Evolutionary conservation across 2,888 invertebrate species (phyloP), one percentile per base, ranked within the genome.

Genomic region (Netelia inedita): DNA sequence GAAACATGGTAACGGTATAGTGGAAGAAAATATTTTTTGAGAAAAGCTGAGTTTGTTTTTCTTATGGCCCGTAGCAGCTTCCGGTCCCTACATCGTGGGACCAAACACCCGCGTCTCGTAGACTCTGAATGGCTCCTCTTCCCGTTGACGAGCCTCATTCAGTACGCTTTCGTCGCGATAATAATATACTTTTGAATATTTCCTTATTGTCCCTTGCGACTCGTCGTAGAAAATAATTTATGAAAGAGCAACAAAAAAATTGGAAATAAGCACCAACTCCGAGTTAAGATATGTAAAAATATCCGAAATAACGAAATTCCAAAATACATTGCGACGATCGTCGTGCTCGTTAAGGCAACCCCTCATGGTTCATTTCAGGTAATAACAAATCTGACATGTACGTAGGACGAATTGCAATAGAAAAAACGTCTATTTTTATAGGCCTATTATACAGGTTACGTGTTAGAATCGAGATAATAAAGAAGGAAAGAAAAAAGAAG

Each of bases 341-440:
- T 79, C 79, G 83, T 76, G 86, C 79, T 65, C 72, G 63, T 53
- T 83, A 69, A 76, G 76, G 73, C 72, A 68, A 66, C 65, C 73
- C 82, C 79, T 78, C 55, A 28, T 16, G 78, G 71, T 80, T 65
- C 65, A 53, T 57, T 73, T 53, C 79, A 66, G 55, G 72, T 73
- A 79, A 55, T 66, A 72, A 73, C 69, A 66, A 72, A 63, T 82
- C 76, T 79, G 59, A 79, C 86, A 84, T 80, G 76, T 80, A 82
- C 88, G 86, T 88, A 87, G 87, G 87, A 85, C 83, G 86, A 88
- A 89, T 88, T 86, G 88, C 89, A 88, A 89, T 89, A 91, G 88
- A 91, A 79, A 88, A 86, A 78, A 89, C 87, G 88, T 91, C 91
- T 91, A 91, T 91, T 91, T 91, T 91, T 91, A 89, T 91, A 88